These are phyloP conservation scores for Thrips palmi DNA, from an alignment of 1,140 invertebrate genomes.

Conservation along the genomic window DNA sequence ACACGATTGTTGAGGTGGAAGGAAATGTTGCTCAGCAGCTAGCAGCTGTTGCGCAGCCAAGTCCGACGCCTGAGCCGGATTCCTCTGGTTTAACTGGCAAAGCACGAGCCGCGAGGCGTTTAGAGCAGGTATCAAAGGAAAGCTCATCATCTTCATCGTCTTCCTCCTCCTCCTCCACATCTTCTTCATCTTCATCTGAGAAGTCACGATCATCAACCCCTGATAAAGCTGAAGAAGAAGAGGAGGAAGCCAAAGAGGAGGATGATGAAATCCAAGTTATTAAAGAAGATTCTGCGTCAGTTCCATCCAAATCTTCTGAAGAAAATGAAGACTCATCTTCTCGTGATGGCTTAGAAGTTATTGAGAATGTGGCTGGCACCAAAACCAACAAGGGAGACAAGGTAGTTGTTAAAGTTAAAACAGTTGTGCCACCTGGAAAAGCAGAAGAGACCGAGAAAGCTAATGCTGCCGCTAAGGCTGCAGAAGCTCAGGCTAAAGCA, in stretches of 20 bases:
- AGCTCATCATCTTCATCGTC: no score
- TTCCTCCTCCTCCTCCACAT: no score
- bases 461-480: constrained; percentile 5
- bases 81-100: no score
- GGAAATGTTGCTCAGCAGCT: constrained; percentile 11
- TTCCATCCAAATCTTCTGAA: constrained; percentile 21
- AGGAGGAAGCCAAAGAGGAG: constrained; percentile 8
- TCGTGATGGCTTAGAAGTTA: constrained; percentile 13
- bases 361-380: constrained; percentile 12
- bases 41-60: constrained; percentile 8
- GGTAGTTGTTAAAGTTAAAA: constrained; percentile 7
- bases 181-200: no score
- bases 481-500: constrained; percentile 7
- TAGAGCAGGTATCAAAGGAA: no score
- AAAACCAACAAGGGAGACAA: constrained; percentile 13
- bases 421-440: no score
- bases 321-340: constrained; percentile 23
- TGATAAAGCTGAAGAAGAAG: no score
- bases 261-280: neutral
- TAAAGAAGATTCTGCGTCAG: constrained; percentile 15
- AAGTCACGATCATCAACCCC: no score
- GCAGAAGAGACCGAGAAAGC: no score
- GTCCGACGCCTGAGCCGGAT: constrained; percentile 13
- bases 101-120: no score
- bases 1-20: constrained; percentile 14